Conservation (phyloP, 1,140 invertebrate genomes). For the Drosophila sp. region DNA sequence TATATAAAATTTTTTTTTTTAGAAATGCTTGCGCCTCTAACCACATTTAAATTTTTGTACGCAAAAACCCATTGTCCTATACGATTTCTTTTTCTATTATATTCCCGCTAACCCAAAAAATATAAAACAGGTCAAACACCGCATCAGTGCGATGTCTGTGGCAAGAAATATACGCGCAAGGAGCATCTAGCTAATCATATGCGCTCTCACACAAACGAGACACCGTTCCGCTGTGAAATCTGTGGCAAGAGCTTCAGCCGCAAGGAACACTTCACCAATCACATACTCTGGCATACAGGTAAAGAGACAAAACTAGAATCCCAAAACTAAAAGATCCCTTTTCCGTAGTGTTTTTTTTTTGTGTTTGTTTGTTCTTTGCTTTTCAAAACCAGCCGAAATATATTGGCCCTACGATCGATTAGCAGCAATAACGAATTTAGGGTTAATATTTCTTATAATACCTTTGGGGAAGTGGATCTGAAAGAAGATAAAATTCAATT, state of each 20-base stretch:
- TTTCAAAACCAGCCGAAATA: slow-evolving; percentile 11
- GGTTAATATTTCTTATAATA: too few relatives aligned
- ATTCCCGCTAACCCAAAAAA: slow-evolving; percentile 21
- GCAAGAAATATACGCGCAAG: slow-evolving; percentile 94
- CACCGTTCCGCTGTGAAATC: slow-evolving; percentile 90
- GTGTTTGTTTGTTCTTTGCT: too few relatives aligned
- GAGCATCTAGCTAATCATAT: slow-evolving; percentile 93
- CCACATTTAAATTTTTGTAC: not conserved
- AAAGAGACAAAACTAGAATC: slow-evolving; percentile 73
- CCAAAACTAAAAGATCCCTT: slow-evolving; percentile 15
- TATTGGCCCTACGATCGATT: slow-evolving; percentile 43
- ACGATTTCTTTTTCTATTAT: slow-evolving; percentile 42
- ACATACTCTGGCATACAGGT: slow-evolving; percentile 92
- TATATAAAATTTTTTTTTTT: not conserved
- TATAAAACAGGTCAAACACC: slow-evolving; percentile 77
- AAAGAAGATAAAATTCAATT: too few relatives aligned
- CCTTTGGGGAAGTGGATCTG: too few relatives aligned
- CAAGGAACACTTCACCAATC: slow-evolving; percentile 93
- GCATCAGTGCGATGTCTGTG: slow-evolving; percentile 83
- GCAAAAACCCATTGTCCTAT: slow-evolving; percentile 34
- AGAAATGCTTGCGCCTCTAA: slow-evolving; percentile 65
- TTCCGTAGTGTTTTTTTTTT: not conserved
- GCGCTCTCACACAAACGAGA: slow-evolving; percentile 91
- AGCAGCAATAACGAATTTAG: slow-evolving; percentile 62
- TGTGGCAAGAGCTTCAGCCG: slow-evolving; percentile 94